phyloP scores from a whole-genome alignment of 2,888 invertebrate species.

The Dolichopus griseipennis region DNA sequence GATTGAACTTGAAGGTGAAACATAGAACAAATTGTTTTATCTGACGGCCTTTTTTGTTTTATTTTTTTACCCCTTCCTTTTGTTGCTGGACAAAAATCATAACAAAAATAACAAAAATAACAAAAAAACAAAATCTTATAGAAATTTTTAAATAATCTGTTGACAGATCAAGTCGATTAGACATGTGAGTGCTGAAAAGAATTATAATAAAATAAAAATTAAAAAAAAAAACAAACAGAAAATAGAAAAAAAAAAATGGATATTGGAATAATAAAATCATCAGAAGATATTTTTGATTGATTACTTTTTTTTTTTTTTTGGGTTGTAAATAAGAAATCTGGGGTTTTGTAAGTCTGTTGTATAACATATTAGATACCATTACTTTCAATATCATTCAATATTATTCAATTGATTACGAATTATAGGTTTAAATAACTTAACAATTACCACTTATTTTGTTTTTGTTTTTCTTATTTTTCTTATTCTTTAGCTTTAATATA shows the following conservation, averaged over 20 bases:
- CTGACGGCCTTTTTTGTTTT: background rate
- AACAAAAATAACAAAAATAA: background rate
- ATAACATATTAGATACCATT: too few relatives aligned
- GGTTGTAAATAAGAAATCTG: background rate
- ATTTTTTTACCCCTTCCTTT: background rate
- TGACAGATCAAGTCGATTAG: background rate
- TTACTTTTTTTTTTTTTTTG: too few relatives aligned
- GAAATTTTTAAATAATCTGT: background rate
- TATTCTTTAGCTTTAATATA: too few relatives aligned
- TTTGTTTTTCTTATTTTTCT: too few relatives aligned
- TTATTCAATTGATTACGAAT: too few relatives aligned
- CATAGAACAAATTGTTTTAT: background rate
- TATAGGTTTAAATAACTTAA: too few relatives aligned
- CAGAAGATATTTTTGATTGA: background rate
- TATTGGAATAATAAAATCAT: too few relatives aligned
- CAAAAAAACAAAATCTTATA: too few relatives aligned
- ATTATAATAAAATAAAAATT: background rate
- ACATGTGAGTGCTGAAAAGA: background rate
- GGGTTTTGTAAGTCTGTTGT: too few relatives aligned
- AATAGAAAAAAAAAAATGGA: background rate
- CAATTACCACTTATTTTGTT: too few relatives aligned
- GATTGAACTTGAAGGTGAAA: conserved; percentile 4
- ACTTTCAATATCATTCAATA: too few relatives aligned
- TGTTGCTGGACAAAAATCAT: background rate
- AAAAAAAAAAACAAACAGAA: background rate